Evolutionary conservation across 2,797 vertebrate species (phyloP).

Genomic region (Cynopterus sphinx): DNA sequence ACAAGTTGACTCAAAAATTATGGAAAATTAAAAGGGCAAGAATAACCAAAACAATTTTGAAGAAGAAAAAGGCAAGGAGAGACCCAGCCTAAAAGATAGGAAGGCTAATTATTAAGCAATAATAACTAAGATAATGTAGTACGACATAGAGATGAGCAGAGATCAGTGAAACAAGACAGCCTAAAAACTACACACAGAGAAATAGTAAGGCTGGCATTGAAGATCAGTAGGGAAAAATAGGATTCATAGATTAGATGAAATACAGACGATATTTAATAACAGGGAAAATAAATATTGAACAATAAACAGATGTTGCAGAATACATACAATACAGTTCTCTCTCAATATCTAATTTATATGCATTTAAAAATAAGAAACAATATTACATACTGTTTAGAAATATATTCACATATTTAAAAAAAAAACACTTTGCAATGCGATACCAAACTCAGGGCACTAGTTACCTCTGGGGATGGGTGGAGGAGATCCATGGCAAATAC

Average conservation of each 20-base stretch:
- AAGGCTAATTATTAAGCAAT: not conserved
- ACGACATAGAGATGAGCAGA: not conserved
- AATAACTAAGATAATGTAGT: not conserved
- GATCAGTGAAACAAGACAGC: not conserved
- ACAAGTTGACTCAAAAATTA: not conserved
- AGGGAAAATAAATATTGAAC: not conserved
- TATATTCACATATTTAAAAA: not conserved
- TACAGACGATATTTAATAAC: not conserved
- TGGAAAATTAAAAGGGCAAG: conserved; percentile 1
- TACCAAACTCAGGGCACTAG: not conserved
- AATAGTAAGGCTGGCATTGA: not conserved
- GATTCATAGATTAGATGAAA: not conserved
- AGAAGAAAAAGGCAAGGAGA: conserved; percentile 21
- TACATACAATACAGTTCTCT: not conserved
- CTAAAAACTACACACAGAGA: not conserved
- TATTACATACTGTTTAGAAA: not conserved
- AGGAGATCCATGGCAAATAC: not conserved
- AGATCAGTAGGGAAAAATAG: not conserved
- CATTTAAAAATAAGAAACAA: not conserved
- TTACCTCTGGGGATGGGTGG: not conserved
- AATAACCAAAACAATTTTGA: not conserved
- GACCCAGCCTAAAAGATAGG: not conserved
- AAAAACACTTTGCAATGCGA: not conserved
- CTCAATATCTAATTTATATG: not conserved
- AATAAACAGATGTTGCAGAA: conserved; percentile 16